phyloP scores from a whole-genome alignment of 2,888 invertebrate genomes.

The Phaonia tiefii region DNA sequence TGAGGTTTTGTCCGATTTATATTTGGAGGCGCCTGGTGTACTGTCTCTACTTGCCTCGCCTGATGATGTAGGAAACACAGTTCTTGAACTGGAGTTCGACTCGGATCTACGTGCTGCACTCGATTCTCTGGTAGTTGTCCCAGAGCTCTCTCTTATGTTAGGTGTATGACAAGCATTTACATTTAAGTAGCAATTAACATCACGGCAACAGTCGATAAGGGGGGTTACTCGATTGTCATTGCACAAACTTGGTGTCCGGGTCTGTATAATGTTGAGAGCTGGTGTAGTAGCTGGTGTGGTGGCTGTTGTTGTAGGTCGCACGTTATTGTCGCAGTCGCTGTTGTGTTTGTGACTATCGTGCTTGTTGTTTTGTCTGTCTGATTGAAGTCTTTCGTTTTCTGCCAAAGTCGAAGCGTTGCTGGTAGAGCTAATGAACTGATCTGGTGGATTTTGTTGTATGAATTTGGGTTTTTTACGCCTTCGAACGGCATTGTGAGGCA shows the following conservation, averaged over 20 bases:
- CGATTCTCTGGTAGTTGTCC: constrained; percentile 34
- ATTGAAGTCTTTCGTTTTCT: constrained; percentile 79
- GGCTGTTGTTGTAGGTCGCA: constrained; percentile 55
- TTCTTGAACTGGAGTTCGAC: constrained; percentile 53
- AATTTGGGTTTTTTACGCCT: constrained; percentile 74
- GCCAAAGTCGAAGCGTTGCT: constrained; percentile 61
- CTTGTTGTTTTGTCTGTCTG: constrained; percentile 73
- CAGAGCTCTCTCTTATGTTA: constrained; percentile 11
- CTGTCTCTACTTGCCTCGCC: constrained; percentile 6
- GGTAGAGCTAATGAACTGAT: constrained; percentile 49
- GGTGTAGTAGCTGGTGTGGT: constrained; percentile 61
- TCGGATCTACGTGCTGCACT: constrained; percentile 30
- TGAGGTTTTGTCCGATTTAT: not conserved
- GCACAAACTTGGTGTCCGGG: constrained; percentile 59
- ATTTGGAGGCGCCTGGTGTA: not conserved
- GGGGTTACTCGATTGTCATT: constrained; percentile 60
- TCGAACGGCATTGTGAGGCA: constrained; percentile 69
- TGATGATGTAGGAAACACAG: constrained; percentile 4
- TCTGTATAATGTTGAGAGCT: constrained; percentile 51
- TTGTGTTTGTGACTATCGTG: constrained; percentile 63
- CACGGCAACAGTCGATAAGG: constrained; percentile 73
- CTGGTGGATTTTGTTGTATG: constrained; percentile 63
- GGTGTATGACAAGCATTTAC: constrained; percentile 48
- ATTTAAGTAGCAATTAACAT: constrained; percentile 76
- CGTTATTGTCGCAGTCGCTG: constrained; percentile 68